Evolutionary conservation across 2,113 vertebrate genomes (phyloP).

Genomic region (Myanophis thanlyinensis): DNA sequence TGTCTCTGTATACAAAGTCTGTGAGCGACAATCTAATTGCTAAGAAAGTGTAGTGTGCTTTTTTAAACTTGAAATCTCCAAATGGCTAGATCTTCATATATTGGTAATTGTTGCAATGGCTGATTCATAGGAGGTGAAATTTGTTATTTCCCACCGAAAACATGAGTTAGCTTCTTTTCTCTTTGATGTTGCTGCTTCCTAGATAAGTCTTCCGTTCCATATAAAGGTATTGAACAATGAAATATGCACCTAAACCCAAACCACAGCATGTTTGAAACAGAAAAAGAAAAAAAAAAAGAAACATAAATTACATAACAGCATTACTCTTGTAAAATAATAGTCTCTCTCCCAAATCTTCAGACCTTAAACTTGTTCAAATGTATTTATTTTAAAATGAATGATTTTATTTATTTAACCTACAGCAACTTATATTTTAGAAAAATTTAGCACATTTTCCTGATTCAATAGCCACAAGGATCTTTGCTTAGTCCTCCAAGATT

Average conservation of each 20-base stretch:
- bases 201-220: slow-evolving; percentile 67
- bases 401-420: background rate
- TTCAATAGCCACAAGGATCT: background rate
- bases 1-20: background rate
- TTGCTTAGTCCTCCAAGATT: background rate
- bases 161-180: slow-evolving; percentile 61
- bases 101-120: background rate
- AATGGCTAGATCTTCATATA: background rate
- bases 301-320: background rate
- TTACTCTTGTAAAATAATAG: background rate
- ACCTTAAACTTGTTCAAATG: background rate
- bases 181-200: slow-evolving; percentile 47
- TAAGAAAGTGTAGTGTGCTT: slow-evolving; percentile 4
- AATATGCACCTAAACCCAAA: slow-evolving; percentile 71
- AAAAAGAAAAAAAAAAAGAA: slow-evolving; percentile 1
- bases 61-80: background rate
- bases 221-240: slow-evolving; percentile 66
- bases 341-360: background rate
- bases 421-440: background rate
- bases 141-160: background rate
- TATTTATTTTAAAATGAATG: background rate
- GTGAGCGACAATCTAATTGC: background rate
- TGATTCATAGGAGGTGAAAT: background rate
- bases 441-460: background rate
- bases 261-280: slow-evolving; percentile 39